Conservation (phyloP, 2,797 vertebrate genomes). For the Sebastolobus alascanus region DNA sequence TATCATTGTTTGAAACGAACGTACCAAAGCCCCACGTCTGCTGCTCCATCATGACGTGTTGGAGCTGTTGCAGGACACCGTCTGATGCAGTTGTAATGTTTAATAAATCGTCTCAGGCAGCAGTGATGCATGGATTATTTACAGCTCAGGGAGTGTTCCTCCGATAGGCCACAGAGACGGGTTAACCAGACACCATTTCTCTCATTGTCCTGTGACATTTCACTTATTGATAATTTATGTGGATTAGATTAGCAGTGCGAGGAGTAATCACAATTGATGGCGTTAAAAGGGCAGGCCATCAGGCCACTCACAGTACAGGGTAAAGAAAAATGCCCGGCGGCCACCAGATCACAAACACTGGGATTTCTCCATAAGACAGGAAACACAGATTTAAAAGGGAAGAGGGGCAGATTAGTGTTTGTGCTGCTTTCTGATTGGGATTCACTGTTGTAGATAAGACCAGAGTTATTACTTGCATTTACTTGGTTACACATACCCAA, state of each 20-base stretch:
- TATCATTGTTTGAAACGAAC: not conserved
- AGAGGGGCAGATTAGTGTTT: not conserved
- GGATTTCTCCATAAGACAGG: not conserved
- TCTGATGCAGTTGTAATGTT: constrained; percentile 39
- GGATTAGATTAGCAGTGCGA: constrained; percentile 44
- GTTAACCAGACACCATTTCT: constrained; percentile 48
- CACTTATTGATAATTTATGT: constrained; percentile 70
- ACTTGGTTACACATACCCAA: not conserved
- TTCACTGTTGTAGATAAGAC: too few species aligned
- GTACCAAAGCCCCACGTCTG: not conserved
- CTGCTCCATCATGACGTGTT: not conserved
- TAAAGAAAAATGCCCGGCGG: constrained; percentile 23
- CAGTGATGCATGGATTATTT: constrained; percentile 59
- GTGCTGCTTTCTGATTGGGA: not conserved
- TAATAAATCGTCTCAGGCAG: constrained; percentile 52
- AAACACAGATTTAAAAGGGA: constrained; percentile 9
- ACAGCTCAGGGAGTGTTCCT: constrained; percentile 49
- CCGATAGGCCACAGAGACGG: constrained; percentile 48
- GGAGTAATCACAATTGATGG: constrained; percentile 52
- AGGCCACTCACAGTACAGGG: constrained; percentile 9
- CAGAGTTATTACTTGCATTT: not conserved
- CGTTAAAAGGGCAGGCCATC: constrained; percentile 53
- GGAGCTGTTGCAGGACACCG: constrained; percentile 25
- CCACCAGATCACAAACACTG: not conserved
- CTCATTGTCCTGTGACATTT: constrained; percentile 69